Evolutionary conservation across 2,113 vertebrate species (phyloP).

Genomic region (Ranitomeya variabilis): DNA sequence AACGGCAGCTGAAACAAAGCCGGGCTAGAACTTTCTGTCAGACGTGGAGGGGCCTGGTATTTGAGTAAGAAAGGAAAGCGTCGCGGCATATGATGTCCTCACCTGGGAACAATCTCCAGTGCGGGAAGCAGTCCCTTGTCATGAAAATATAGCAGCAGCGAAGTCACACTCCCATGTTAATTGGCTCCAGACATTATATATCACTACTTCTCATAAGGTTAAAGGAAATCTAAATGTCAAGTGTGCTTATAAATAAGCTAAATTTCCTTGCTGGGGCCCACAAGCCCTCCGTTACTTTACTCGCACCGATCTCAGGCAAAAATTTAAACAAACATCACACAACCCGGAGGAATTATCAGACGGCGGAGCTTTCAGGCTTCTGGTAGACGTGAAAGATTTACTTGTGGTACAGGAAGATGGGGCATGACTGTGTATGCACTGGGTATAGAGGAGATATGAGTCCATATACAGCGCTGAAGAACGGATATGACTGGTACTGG

Average conservation of each 20-base stretch:
- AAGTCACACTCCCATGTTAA: conserved; percentile 48
- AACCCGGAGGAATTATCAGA: conserved; percentile 24
- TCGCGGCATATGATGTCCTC: conserved; percentile 4
- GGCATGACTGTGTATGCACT: not conserved
- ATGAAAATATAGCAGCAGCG: conserved; percentile 28
- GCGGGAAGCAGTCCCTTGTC: conserved; percentile 23
- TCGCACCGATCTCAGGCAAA: not conserved
- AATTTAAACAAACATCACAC: conserved; percentile 43
- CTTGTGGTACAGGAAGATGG: not conserved
- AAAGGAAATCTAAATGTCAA: conserved; percentile 57
- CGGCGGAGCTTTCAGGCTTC: not conserved
- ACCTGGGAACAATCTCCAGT: conserved; percentile 43
- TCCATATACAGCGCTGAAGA: not conserved
- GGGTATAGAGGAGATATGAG: not conserved
- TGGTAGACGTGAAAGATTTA: not conserved
- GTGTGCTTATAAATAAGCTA: conserved; percentile 54
- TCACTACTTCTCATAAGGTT: conserved; percentile 55
- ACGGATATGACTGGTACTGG: not conserved
- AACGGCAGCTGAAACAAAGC: not conserved
- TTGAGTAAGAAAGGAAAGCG: conserved; percentile 14
- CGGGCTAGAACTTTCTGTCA: conserved; percentile 8
- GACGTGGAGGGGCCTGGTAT: conserved; percentile 22
- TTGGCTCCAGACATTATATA: conserved; percentile 53
- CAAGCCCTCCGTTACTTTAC: conserved; percentile 21
- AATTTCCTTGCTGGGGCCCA: conserved; percentile 43